Evolutionary conservation across 2,888 invertebrate genomes (phyloP), one percentile per base, ranked within the genome.

Genomic region (Aspidiotus destructor): DNA sequence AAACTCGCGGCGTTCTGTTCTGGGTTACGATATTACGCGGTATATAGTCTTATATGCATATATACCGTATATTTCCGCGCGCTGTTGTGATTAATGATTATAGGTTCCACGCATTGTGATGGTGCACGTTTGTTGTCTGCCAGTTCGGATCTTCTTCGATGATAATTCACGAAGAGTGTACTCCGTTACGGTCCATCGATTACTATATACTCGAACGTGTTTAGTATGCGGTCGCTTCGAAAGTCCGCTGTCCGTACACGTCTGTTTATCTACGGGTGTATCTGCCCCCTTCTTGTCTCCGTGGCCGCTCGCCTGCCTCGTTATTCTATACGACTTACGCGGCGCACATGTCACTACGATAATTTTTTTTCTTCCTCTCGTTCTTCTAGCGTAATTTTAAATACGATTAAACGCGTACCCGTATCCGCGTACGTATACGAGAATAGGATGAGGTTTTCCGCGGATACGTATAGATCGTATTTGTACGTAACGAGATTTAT

Each of bases 101-200:
- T 67, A 67, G 67, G 67, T 67, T 67, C 67, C 60, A 60, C 60
- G 67, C 48, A 58, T 65, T 65, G 65, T 65, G 55, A 54, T 54
- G 58, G 41, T 55, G 65, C 57, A 67, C 58, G 58, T 48, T 28
- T 60, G 41, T 11, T 48, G 57, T 60, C 40, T 41, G 41, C 41
- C 17, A 65, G 41, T 41, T 67, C 28, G 58, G 57, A 58, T 67
- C 67, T 67, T 67, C 67, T 58, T 48, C 67, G 60, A 67, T 58
- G 67, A 48, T 67, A 58, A 57, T 67, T 48, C 58, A 58, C 48
- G 52, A 58, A 67, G 58, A 61, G 48, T 28, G 48, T 48, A 13
- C 57, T 63, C 63, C 63, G 63, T 63, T 63, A 63, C 63, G 54
- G 54, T 54, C 54, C 63, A 63, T 63, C 63, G 63, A 63, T 63